Conservation (phyloP, 1,140 invertebrate species). For the Calliphora vicina region DNA sequence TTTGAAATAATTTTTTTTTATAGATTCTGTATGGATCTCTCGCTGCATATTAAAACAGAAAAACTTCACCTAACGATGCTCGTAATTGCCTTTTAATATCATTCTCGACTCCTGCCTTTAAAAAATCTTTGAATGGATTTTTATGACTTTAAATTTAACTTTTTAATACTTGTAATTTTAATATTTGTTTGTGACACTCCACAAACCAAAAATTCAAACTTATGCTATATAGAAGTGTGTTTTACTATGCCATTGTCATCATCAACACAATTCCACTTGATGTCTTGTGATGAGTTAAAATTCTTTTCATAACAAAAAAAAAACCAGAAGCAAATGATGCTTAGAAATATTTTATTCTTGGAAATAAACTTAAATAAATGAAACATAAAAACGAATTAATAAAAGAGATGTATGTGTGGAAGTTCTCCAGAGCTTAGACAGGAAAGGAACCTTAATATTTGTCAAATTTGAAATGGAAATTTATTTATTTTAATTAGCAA, state of each 20-base stretch:
- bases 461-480: neutral
- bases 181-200: neutral
- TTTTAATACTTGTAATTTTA: neutral
- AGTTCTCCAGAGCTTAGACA: neutral
- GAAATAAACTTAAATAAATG: neutral
- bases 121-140: neutral
- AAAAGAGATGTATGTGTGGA: neutral
- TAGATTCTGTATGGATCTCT: no score
- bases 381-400: neutral
- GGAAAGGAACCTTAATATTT: neutral
- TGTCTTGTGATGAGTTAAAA: neutral
- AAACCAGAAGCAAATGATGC: neutral
- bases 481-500: no score
- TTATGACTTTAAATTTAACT: neutral
- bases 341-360: neutral
- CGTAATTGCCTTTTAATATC: no score
- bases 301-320: neutral
- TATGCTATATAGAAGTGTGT: neutral
- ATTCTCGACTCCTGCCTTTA: no score
- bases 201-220: neutral
- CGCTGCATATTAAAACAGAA: no score
- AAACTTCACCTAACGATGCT: no score
- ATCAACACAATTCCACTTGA: neutral
- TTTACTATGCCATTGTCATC: neutral
- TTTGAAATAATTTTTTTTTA: no score